Conservation (phyloP, 2,113 vertebrate species). For the Hymenochirus boettgeri region DNA sequence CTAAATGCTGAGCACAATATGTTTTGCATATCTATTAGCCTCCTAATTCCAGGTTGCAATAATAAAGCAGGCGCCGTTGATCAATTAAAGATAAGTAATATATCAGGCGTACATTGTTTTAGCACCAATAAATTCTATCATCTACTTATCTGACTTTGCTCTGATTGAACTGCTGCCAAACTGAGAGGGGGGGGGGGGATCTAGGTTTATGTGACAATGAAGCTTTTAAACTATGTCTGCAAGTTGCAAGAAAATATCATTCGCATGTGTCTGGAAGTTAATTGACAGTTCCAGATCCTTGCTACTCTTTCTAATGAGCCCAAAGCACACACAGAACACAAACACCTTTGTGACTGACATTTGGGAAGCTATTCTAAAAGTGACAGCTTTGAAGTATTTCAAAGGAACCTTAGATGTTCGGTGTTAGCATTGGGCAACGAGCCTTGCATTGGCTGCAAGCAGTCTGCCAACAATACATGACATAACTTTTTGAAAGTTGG, state of each 20-base stretch:
- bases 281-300: conserved; percentile 1
- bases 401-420: conserved; percentile 20
- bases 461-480: conserved; percentile 3
- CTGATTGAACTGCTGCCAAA: conserved; percentile 1
- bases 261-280: not conserved
- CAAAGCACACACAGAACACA: not conserved
- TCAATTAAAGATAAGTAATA: not conserved
- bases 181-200: not conserved
- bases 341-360: conserved; percentile 10
- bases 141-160: conserved; percentile 2
- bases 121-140: not conserved
- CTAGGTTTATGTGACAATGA: not conserved
- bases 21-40: not conserved
- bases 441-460: not conserved
- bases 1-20: conserved; percentile 6
- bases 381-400: conserved; percentile 30
- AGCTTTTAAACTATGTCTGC: conserved; percentile 1
- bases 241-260: not conserved
- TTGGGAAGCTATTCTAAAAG: conserved; percentile 11
- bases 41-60: not conserved
- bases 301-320: conserved; percentile 11
- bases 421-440: not conserved
- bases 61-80: not conserved
- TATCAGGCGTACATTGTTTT: not conserved
- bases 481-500: conserved; percentile 14